Evolutionary conservation across 2,797 vertebrate genomes (phyloP).

Genomic region (Thaleichthys pacificus): DNA sequence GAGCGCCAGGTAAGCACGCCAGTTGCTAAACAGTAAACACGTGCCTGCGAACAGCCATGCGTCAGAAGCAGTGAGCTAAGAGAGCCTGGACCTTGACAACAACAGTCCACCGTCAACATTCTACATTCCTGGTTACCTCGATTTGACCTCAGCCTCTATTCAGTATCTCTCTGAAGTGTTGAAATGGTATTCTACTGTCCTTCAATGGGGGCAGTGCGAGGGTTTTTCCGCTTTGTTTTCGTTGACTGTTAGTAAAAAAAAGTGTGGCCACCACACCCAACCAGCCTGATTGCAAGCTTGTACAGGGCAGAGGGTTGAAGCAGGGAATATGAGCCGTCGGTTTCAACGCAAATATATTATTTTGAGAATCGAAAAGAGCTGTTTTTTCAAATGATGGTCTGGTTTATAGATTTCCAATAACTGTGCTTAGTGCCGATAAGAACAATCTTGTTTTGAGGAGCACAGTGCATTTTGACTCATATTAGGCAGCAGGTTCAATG

Average conservation of each 20-base stretch:
- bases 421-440: constrained; percentile 46
- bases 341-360: constrained; percentile 27
- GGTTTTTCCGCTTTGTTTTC: not conserved
- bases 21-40: constrained; percentile 22
- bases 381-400: constrained; percentile 13
- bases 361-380: constrained; percentile 9
- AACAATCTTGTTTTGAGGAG: constrained; percentile 41
- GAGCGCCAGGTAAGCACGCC: constrained; percentile 42
- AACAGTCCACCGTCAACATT: not conserved
- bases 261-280: constrained; percentile 53
- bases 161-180: not conserved
- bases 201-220: constrained; percentile 1
- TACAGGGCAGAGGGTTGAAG: constrained; percentile 45
- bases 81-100: constrained; percentile 26
- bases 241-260: constrained; percentile 32
- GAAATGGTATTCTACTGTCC: not conserved
- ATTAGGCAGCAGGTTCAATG: constrained; percentile 34
- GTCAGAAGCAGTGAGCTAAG: constrained; percentile 26
- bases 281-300: constrained; percentile 48
- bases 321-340: constrained; percentile 40
- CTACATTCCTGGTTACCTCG: constrained; percentile 22
- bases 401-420: constrained; percentile 1
- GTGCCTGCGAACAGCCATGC: constrained; percentile 57
- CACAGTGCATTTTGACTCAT: constrained; percentile 49
- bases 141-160: not conserved